Conservation (phyloP, 2,113 vertebrate species). For the Hemiprocne comata region DNA sequence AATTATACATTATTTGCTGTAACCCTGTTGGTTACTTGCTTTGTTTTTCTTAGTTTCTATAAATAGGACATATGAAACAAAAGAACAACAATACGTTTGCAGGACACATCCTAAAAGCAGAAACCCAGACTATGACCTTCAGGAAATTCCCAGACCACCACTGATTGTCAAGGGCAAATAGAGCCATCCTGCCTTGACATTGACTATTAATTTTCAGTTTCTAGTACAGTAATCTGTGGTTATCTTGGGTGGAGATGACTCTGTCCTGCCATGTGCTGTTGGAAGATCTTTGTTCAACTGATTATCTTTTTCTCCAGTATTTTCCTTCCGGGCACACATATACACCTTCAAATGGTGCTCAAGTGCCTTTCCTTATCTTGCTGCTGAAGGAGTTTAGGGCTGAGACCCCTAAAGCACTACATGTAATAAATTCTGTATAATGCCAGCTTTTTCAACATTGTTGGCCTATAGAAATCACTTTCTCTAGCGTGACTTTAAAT, state of each 20-base stretch:
- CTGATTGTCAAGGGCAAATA: neutral
- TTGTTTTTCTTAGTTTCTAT: constrained; percentile 22
- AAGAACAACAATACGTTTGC: constrained; percentile 4
- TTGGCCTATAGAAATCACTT: neutral
- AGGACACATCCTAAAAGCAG: neutral
- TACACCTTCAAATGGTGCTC: neutral
- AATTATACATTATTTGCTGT: neutral
- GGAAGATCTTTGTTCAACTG: neutral
- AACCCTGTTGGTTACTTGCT: neutral
- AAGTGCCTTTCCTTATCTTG: neutral
- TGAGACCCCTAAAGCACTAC: neutral
- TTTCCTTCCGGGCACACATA: neutral
- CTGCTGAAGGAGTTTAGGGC: neutral
- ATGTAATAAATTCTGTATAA: neutral
- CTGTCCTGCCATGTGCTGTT: neutral
- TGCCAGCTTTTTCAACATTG: neutral
- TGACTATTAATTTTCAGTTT: neutral
- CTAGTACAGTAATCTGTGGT: neutral
- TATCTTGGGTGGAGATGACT: neutral
- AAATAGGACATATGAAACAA: constrained; percentile 34
- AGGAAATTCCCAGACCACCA: constrained; percentile 50
- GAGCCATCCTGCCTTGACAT: neutral
- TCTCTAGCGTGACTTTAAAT: neutral
- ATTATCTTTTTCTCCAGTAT: neutral
- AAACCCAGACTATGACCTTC: neutral